Conservation (phyloP, 2,113 vertebrate genomes). For the Bos taurus region DNA sequence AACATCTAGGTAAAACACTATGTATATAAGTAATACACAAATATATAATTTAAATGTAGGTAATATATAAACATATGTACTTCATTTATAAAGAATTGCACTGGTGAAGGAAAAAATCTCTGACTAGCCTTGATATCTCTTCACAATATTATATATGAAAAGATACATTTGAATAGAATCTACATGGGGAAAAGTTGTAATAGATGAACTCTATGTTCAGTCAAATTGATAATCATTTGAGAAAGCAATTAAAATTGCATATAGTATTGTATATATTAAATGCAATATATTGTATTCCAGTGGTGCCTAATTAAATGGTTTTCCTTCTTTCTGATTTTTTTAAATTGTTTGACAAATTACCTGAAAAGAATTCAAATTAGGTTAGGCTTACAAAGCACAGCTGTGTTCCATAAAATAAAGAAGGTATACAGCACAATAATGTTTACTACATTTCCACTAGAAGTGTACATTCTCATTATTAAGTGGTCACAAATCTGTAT, state of each 20-base stretch:
- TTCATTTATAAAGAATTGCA: not conserved
- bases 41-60: not conserved
- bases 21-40: not conserved
- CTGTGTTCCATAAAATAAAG: not conserved
- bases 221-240: not conserved
- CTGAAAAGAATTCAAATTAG: not conserved
- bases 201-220: not conserved
- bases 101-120: not conserved
- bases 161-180: not conserved
- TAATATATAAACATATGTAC: not conserved
- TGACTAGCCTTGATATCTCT: not conserved
- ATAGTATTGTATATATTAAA: not conserved
- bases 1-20: not conserved
- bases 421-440: not conserved
- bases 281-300: not conserved
- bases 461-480: conserved; percentile 8
- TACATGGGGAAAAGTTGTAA: not conserved
- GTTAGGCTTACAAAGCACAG: not conserved
- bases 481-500: not conserved
- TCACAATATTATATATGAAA: not conserved
- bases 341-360: not conserved
- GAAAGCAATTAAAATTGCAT: not conserved
- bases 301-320: not conserved
- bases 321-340: not conserved
- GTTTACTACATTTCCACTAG: not conserved